phyloP scores from a whole-genome alignment of 2,113 vertebrate genomes.

The Terrapene triunguis region DNA sequence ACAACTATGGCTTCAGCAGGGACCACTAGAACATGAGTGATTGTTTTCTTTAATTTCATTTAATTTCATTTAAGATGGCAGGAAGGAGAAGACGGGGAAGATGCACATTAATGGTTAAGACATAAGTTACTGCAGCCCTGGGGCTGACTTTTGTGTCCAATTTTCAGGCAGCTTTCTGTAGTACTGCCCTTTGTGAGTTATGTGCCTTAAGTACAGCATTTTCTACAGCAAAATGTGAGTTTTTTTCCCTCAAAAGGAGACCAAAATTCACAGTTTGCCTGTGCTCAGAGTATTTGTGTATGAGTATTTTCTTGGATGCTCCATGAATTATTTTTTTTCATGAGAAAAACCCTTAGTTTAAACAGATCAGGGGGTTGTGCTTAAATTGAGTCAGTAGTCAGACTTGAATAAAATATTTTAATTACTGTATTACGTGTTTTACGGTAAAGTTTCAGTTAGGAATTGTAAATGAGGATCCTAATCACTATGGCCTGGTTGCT shows the following conservation, averaged over 20 bases:
- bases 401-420: neutral
- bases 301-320: neutral
- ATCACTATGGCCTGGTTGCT: conserved; percentile 18
- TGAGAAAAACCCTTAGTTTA: neutral
- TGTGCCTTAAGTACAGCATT: rapidly evolving
- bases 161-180: neutral
- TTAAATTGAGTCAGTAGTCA: neutral
- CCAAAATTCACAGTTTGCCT: neutral
- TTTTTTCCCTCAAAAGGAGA: neutral
- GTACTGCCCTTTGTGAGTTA: neutral
- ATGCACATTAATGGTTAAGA: neutral
- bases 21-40: rapidly evolving
- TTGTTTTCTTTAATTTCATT: neutral
- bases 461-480: neutral
- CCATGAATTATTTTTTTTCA: neutral
- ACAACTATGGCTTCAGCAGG: rapidly evolving
- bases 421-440: neutral
- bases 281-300: rapidly evolving
- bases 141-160: neutral
- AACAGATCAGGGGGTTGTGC: neutral
- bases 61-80: conserved; percentile 21
- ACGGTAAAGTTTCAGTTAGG: neutral
- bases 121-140: neutral
- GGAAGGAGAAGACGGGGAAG: conserved; percentile 30
- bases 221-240: rapidly evolving